Conservation (phyloP, 2,797 vertebrate genomes). For the Botia almorhae region DNA sequence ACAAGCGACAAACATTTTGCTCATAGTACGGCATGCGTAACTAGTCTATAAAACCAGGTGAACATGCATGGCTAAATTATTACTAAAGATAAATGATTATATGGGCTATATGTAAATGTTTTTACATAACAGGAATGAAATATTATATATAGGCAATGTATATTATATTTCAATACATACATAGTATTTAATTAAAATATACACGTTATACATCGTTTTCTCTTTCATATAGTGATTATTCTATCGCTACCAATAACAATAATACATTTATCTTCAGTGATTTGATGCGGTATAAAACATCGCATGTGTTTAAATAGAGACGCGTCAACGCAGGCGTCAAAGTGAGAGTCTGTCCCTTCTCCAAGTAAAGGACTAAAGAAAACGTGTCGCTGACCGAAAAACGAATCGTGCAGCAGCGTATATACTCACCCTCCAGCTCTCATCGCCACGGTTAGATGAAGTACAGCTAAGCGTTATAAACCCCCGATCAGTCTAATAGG, state of each 20-base stretch:
- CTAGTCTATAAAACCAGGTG: neutral
- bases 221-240: neutral
- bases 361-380: slow-evolving; percentile 8
- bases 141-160: too few species aligned
- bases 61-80: neutral
- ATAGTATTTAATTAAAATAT: neutral
- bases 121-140: too few species aligned
- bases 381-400: slow-evolving; percentile 39
- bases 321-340: neutral
- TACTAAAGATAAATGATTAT: too few species aligned
- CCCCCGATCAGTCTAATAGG: slow-evolving; percentile 66
- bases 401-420: slow-evolving; percentile 38
- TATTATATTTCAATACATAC: neutral
- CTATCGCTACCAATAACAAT: neutral
- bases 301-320: neutral
- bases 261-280: neutral
- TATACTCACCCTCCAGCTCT: slow-evolving; percentile 53
- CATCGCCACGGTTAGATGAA: slow-evolving; percentile 50
- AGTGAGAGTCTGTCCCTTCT: slow-evolving; percentile 29
- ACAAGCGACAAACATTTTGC: neutral
- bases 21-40: neutral
- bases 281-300: neutral
- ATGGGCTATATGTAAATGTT: too few species aligned
- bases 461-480: slow-evolving; percentile 53
- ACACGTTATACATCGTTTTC: neutral